Evolutionary conservation across 2,888 invertebrate genomes (phyloP).

Genomic region (Drosophila formosana): DNA sequence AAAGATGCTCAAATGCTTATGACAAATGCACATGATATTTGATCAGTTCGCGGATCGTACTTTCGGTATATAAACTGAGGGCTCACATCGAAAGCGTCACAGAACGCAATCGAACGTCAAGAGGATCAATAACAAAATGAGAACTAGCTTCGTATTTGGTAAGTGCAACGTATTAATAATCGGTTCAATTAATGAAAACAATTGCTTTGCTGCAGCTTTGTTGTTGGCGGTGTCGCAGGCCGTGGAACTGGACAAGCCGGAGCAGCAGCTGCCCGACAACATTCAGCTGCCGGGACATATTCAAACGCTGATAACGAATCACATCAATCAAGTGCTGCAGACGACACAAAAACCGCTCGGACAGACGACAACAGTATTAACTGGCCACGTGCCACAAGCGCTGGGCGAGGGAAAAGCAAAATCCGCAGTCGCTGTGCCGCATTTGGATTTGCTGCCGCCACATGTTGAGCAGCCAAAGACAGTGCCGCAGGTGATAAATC

Average conservation of each 20-base stretch:
- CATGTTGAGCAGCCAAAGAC: slow-evolving; percentile 47
- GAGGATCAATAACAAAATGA: slow-evolving; percentile 38
- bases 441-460: slow-evolving; percentile 65
- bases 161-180: slow-evolving; percentile 11
- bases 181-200: neutral
- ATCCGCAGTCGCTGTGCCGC: slow-evolving; percentile 40
- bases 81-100: slow-evolving; percentile 28
- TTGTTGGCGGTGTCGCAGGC: slow-evolving; percentile 44
- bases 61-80: slow-evolving; percentile 55
- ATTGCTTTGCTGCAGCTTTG: slow-evolving; percentile 28
- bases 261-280: slow-evolving; percentile 50
- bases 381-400: slow-evolving; percentile 59
- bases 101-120: slow-evolving; percentile 47
- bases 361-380: slow-evolving; percentile 38
- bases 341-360: slow-evolving; percentile 42
- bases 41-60: slow-evolving; percentile 6
- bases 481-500: slow-evolving; percentile 64
- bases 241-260: slow-evolving; percentile 47
- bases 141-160: slow-evolving; percentile 51
- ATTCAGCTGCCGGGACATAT: slow-evolving; percentile 58
- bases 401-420: slow-evolving; percentile 31
- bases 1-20: slow-evolving; percentile 16
- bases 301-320: slow-evolving; percentile 62
- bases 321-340: slow-evolving; percentile 67
- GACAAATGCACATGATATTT: slow-evolving; percentile 43